phyloP scores from a whole-genome alignment of 2,888 invertebrate genomes.

The Octonoba sinensis region DNA sequence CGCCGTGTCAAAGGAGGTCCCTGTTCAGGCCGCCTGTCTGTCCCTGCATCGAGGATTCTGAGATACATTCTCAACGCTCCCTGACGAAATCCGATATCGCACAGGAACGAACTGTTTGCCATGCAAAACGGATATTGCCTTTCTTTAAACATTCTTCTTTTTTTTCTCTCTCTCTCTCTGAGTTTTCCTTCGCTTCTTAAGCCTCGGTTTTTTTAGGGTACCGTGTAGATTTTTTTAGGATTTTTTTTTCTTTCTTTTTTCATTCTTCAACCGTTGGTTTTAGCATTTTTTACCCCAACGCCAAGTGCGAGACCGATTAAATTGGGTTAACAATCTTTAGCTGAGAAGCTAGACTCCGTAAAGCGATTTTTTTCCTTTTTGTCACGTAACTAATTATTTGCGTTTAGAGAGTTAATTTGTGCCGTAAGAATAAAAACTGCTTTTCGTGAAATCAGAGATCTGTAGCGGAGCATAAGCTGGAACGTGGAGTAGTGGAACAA shows the following conservation, averaged over 20 bases:
- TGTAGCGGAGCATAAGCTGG: too few relatives aligned
- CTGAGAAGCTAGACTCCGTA: too few relatives aligned
- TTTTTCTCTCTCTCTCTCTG: neutral
- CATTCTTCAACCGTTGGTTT: constrained; percentile 9
- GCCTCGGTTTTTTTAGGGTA: constrained; percentile 6
- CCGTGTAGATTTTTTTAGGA: too few relatives aligned
- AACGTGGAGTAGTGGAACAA: too few relatives aligned
- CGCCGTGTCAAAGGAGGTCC: constrained; percentile 46
- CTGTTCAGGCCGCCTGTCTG: constrained; percentile 48
- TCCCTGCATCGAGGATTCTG: constrained; percentile 45
- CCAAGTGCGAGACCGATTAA: constrained; percentile 41
- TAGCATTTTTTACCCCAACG: constrained; percentile 8
- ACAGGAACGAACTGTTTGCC: constrained; percentile 60
- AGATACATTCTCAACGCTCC: constrained; percentile 62
- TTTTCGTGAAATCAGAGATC: too few relatives aligned
- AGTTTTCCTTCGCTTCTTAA: constrained; percentile 22
- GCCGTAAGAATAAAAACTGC: too few relatives aligned
- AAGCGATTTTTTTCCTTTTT: neutral
- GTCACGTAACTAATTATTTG: too few relatives aligned
- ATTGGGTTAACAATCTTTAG: constrained; percentile 36
- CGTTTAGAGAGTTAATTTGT: too few relatives aligned
- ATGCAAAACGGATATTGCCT: constrained; percentile 64
- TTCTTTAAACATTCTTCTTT: constrained; percentile 50
- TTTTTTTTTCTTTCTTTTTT: neutral
- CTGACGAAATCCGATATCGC: constrained; percentile 47